Conservation (phyloP, 2,888 invertebrate species). For the Eilema depressum region DNA sequence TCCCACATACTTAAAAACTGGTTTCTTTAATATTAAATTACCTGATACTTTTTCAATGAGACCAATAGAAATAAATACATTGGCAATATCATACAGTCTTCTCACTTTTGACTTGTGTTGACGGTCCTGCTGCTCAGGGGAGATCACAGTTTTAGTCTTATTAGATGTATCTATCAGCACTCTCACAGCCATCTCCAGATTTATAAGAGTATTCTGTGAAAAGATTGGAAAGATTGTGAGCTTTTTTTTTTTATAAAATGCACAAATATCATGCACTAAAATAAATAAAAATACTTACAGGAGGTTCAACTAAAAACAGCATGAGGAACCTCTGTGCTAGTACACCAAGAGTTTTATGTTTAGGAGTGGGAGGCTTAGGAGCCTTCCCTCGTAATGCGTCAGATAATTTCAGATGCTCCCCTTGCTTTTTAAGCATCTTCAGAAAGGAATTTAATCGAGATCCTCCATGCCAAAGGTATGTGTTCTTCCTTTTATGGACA, state of each 20-base stretch:
- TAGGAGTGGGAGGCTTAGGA: conserved; percentile 82
- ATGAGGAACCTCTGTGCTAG: conserved; percentile 91
- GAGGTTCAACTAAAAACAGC: conserved; percentile 89
- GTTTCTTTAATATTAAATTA: conserved; percentile 88
- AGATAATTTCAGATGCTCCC: conserved; percentile 83
- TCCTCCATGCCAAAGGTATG: conserved; percentile 91
- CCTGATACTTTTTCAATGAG: conserved; percentile 90
- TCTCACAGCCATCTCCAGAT: conserved; percentile 89
- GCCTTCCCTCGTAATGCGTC: conserved; percentile 83
- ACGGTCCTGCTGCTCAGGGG: conserved; percentile 83
- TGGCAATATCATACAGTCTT: conserved; percentile 92
- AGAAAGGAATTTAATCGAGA: conserved; percentile 87
- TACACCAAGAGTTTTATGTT: conserved; percentile 90
- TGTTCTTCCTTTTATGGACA: conserved; percentile 89
- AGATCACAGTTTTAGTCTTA: conserved; percentile 82
- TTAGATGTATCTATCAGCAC: conserved; percentile 86
- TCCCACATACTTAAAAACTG: conserved; percentile 89
- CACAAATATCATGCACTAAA: background rate
- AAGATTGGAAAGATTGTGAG: conserved; percentile 13
- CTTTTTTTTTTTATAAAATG: background rate
- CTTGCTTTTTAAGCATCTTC: conserved; percentile 87
- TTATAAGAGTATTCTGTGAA: conserved; percentile 88
- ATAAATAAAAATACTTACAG: conserved; percentile 76
- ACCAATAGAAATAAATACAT: conserved; percentile 91
- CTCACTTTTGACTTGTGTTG: conserved; percentile 90